phyloP scores from a whole-genome alignment of 2,888 invertebrate genomes.

The Agriopis leucophaearia region DNA sequence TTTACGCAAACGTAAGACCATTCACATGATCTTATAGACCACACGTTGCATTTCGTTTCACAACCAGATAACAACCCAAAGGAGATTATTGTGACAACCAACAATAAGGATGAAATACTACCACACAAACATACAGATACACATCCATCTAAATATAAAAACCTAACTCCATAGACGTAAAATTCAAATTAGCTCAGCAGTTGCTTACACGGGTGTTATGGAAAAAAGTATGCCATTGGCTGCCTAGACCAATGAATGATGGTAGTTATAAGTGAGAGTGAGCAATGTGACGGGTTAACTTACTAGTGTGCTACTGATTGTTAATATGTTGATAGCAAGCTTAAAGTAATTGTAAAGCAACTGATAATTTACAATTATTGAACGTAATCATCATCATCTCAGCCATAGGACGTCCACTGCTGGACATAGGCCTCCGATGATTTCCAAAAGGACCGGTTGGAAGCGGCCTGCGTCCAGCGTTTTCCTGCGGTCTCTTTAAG shows the following conservation, averaged over 20 bases:
- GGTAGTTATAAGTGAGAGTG: slow-evolving; percentile 64
- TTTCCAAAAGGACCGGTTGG: too few species aligned
- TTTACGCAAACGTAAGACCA: slow-evolving; percentile 30
- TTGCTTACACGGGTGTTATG: slow-evolving; percentile 12
- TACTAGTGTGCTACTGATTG: slow-evolving; percentile 67
- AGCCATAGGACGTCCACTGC: too few species aligned
- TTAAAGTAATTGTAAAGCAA: slow-evolving; percentile 36
- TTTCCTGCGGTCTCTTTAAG: too few species aligned
- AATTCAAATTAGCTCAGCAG: slow-evolving; percentile 19
- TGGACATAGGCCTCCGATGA: too few species aligned
- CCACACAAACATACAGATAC: slow-evolving; percentile 35
- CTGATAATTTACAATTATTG: not conserved
- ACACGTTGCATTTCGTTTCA: slow-evolving; percentile 55
- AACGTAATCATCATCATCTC: too few species aligned
- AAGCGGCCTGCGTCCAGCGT: too few species aligned
- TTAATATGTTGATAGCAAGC: slow-evolving; percentile 49
- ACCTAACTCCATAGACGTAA: slow-evolving; percentile 7
- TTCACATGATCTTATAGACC: slow-evolving; percentile 49
- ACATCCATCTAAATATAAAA: slow-evolving; percentile 19
- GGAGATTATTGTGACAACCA: slow-evolving; percentile 65
- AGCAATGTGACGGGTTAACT: slow-evolving; percentile 70
- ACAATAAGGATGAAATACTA: slow-evolving; percentile 66
- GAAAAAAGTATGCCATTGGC: slow-evolving; percentile 47
- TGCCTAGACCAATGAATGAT: slow-evolving; percentile 66
- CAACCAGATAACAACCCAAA: slow-evolving; percentile 56